Percentiles rank a stretch among this genome's conserved stretches.
These are phyloP conservation scores for Intellagama lesueurii DNA, from an alignment of 2,797 vertebrate genomes.

Conservation along the genomic window DNA sequence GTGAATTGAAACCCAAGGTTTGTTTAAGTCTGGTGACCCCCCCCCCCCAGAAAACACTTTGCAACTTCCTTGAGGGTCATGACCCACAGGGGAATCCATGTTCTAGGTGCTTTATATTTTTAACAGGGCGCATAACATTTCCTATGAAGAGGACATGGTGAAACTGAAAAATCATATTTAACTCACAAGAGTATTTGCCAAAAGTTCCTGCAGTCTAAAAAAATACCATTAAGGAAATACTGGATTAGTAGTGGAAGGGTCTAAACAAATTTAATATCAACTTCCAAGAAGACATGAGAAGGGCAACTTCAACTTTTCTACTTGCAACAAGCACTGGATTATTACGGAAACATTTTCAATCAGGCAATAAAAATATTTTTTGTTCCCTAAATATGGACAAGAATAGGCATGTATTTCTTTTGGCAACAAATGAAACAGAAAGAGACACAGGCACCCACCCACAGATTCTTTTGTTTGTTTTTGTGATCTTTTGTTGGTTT, in stretches of 20 bases:
- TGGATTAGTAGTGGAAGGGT: not conserved
- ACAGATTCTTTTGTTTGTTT: no score
- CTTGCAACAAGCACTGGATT: slow-evolving; percentile 10
- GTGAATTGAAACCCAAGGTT: no score
- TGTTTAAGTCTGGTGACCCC: no score
- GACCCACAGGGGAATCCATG: no score
- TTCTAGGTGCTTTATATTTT: not conserved
- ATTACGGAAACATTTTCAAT: not conserved
- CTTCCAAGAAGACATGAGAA: slow-evolving; percentile 5
- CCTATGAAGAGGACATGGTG: not conserved
- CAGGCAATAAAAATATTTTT: not conserved
- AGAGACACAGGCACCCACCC: no score
- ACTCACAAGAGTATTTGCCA: not conserved
- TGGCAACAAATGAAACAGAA: no score
- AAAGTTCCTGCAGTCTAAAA: not conserved
- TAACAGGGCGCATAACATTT: not conserved
- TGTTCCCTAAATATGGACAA: not conserved
- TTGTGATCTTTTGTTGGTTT: no score
- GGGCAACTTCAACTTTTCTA: not conserved
- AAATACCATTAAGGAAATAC: not conserved
- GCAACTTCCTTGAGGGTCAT: no score
- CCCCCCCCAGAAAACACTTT: no score
- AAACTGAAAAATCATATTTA: not conserved
- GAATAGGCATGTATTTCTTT: no score
- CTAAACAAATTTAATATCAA: not conserved